Evolutionary conservation across 2,797 vertebrate species (phyloP).

Genomic region (Chlorospingus flavigularis): DNA sequence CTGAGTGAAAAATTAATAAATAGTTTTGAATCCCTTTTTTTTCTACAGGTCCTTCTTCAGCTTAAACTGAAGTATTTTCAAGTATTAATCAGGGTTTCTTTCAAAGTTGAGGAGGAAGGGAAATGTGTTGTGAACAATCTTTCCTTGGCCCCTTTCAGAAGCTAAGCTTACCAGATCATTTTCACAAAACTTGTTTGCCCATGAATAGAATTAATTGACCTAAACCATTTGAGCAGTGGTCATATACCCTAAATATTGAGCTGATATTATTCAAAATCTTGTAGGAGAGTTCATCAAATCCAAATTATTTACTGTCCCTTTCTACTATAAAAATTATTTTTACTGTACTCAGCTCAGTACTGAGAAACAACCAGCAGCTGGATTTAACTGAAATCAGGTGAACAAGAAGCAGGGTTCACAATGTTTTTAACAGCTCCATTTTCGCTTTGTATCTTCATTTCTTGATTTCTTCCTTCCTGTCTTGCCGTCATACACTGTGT

Average conservation of each 20-base stretch:
- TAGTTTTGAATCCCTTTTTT: neutral
- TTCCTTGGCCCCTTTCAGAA: neutral
- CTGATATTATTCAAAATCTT: neutral
- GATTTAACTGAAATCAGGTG: neutral
- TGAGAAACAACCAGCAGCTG: neutral
- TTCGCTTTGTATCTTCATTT: neutral
- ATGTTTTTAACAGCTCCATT: neutral
- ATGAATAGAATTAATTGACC: neutral
- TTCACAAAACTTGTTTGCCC: neutral
- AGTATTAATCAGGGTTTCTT: neutral
- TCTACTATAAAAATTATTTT: neutral
- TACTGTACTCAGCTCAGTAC: neutral
- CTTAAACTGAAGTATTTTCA: neutral
- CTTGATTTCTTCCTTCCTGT: neutral
- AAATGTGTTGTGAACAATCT: neutral
- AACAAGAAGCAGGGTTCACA: neutral
- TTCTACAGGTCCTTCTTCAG: neutral
- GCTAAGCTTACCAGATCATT: neutral
- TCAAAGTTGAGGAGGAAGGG: neutral
- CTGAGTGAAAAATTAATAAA: neutral
- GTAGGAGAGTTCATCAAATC: neutral
- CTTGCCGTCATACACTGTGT: neutral
- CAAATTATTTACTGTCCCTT: neutral
- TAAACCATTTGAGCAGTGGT: neutral
- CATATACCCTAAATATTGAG: neutral